A percentile compares a stretch with the other conserved stretches of the same genome.
These are phyloP conservation scores for Therioaphis trifolii DNA, from an alignment of 2,888 invertebrate species.

Conservation along the genomic window DNA sequence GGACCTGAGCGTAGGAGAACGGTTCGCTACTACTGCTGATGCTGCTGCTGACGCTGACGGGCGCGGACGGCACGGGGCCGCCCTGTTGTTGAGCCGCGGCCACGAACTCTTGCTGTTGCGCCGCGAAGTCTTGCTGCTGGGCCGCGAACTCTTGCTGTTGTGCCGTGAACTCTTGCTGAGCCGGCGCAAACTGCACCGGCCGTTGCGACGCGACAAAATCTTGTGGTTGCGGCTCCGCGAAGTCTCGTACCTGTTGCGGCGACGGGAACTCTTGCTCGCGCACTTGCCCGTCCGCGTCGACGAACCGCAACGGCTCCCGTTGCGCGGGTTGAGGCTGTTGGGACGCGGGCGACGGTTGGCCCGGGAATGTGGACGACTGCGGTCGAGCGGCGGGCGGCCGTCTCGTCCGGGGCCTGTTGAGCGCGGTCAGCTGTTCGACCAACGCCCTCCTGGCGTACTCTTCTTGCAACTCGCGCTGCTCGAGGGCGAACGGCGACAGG, in stretches of 20 bases:
- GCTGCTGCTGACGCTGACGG: not conserved
- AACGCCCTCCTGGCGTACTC: constrained; percentile 59
- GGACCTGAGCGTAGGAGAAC: constrained; percentile 53
- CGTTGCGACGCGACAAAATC: not conserved
- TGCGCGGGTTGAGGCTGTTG: not conserved
- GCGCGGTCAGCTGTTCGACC: constrained; percentile 61
- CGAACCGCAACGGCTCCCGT: constrained; percentile 5
- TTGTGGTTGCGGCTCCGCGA: not conserved
- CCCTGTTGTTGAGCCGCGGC: not conserved
- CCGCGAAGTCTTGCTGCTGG: not conserved
- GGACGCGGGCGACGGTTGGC: not conserved
- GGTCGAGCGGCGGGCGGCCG: not conserved
- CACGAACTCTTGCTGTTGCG: not conserved
- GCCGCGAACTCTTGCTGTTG: not conserved
- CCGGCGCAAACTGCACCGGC: too few species aligned
- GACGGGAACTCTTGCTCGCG: not conserved
- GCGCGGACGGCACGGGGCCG: not conserved
- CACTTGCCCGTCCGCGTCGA: not conserved
- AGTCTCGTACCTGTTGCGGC: not conserved
- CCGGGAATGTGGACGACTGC: not conserved
- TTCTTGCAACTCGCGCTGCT: constrained; percentile 63
- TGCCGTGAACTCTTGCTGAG: not conserved
- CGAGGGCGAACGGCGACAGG: constrained; percentile 59
- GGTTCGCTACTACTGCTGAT: constrained; percentile 7
- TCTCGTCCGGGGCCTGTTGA: not conserved